A percentile compares a stretch with the other conserved stretches of the same genome.
These are phyloP conservation scores for Cephus sareptanus DNA, from an alignment of 2,888 invertebrate genomes.

Conservation along the genomic window DNA sequence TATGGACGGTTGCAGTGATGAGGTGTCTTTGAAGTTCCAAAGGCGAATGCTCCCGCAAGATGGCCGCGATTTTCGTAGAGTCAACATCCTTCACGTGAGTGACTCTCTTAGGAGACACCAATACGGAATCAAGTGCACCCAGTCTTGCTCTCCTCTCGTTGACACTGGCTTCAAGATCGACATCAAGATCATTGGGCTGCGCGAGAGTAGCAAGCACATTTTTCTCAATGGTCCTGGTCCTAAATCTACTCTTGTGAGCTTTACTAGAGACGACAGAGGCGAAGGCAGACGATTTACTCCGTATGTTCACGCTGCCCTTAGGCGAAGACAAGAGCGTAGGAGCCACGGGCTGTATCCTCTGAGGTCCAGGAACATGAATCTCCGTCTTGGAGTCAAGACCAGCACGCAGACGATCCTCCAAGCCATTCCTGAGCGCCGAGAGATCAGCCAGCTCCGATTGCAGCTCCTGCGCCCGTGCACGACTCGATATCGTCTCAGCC, in stretches of 20 bases:
- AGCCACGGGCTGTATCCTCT: constrained; percentile 48
- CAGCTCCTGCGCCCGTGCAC: constrained; percentile 74
- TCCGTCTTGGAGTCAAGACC: constrained; percentile 46
- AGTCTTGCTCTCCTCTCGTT: constrained; percentile 63
- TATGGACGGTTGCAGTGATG: constrained; percentile 83
- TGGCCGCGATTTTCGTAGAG: constrained; percentile 83
- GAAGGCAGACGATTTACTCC: constrained; percentile 20
- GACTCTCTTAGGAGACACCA: constrained; percentile 74
- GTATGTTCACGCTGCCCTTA: constrained; percentile 29
- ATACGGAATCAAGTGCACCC: constrained; percentile 77
- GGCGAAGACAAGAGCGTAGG: constrained; percentile 43
- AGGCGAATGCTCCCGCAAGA: constrained; percentile 84
- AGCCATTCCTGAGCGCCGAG: constrained; percentile 58
- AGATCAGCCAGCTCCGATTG: constrained; percentile 74
- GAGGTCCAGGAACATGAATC: constrained; percentile 49
- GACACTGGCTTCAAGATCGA: constrained; percentile 41
- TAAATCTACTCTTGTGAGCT: constrained; percentile 59
- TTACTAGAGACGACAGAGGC: constrained; percentile 35
- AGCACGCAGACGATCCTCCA: constrained; percentile 60
- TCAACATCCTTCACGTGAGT: constrained; percentile 76
- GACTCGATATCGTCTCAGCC: constrained; percentile 77
- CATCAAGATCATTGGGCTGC: constrained; percentile 45
- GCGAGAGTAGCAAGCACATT: constrained; percentile 54
- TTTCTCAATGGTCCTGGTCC: constrained; percentile 64
- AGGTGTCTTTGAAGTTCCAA: constrained; percentile 87